Evolutionary conservation across 2,113 vertebrate genomes (phyloP), one percentile per base, ranked within the genome.

Genomic region (Egretta garzetta): DNA sequence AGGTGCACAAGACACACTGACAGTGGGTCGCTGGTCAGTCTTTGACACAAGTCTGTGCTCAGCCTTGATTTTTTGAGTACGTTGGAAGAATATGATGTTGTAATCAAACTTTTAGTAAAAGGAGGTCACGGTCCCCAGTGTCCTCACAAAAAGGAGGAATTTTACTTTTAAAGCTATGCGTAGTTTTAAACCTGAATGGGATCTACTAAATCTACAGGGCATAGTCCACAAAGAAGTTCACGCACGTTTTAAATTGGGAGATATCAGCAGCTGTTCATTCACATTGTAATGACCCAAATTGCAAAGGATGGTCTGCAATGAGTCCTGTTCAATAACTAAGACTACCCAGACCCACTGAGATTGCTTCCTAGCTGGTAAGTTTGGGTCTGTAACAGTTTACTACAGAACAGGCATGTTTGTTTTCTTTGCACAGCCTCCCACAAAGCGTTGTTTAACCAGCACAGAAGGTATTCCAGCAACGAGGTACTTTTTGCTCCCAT

Each of bases 361-460:
- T 33, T 8, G 37, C 91, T 79, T 71, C 89, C 64, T 83, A 22
- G 89, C 64, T 86, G 60, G 81, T 63, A 50, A 87, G 8, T 67
- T 79, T 21, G 94, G 91, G n/a, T 95, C 85, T 79, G 86, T 67
- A 86, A 67, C 93, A 75, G 73, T 96, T 94, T 87, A 47, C 94
- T 87, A 21, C 64, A 19, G 80, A 55, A 55, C 80, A 89, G 94
- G n/a, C 52, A 28, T 24, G 96, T 91, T 95, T 96, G 93, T 96
- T 94, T 95, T 70, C 91, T 43, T 73, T 75, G 76, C 77, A 81
- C 68, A 89, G 91, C 93, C 91, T 89, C 85, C 86, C 93, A 96
- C 68, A 7, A 15, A 93, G 94, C 91, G 33, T 81, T 96, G 96
- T 95, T 97, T 94, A 89, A 97, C 91, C 91, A 87, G 96, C 93